Base-by-base conservation (phyloP, 2,113 vertebrate species). In the Apeltes quadracus region DNA sequence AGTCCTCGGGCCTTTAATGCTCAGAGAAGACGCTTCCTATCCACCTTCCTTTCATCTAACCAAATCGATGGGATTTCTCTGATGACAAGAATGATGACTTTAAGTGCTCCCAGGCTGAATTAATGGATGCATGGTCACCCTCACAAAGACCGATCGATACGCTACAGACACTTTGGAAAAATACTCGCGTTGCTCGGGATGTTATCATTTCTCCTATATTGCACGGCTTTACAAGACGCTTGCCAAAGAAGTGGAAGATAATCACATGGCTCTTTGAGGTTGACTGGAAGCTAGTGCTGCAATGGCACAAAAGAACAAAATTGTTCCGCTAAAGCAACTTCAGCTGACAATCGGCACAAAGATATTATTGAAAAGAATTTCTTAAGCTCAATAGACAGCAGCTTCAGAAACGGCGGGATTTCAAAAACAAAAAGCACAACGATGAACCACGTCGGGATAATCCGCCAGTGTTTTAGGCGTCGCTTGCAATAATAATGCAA, bases 101-200 rank as follows among this genome's bases (percentile, higher is more conserved):
- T n/a, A 84, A 78, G 79, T 72, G 81, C 68, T 68, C 56, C 5
- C 13, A 61, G 48, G 55, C 57, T 50, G 53, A 51, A 68, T 76
- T 78, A 85, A 81, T 78, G 73, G 57, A 72, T 73, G 61, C 56
- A 59, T 3, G 16, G 74, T 38, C 20, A 25, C 55, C n/a, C 59
- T 65, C 56, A 51, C 66, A 75, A 80, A 78, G 48, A 75, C 63
- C 57, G 65, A 91, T 92, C 90, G 81, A 87, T 92, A 87, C 61
- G 9, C 29, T 71, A 51, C 56, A 77, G 63, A 89, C 76, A 61
- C 43, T 39, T 79, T 69, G 62, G 71, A 78, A 82, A 82, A 81
- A 46, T 13, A 79, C 59, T 74, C 75, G 65, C 56, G 64, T 71
- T 12, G 53, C 61, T 23, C 22, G 4, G 23, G 14, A 25, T 34